Percentiles rank a stretch among this genome's conserved stretches.
Evolutionary conservation across 2,113 vertebrate species (phyloP).

Genomic region (Tenrec ecaudatus): DNA sequence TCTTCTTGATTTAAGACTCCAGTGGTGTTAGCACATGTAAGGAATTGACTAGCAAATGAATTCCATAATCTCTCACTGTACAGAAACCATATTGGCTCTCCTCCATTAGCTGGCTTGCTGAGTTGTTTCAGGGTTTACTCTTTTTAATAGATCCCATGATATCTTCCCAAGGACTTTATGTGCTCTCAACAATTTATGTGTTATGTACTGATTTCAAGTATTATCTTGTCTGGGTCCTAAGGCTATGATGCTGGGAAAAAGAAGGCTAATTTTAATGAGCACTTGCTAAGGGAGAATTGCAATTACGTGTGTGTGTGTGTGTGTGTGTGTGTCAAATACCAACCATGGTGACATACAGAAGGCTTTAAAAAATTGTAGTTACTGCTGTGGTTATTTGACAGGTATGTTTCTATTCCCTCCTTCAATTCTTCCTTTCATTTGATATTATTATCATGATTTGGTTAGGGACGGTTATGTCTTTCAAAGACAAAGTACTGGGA

Average conservation of each 20-base stretch:
- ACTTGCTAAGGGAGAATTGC: not conserved
- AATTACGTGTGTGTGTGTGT: too few species aligned
- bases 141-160: not conserved
- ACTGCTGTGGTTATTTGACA: not conserved
- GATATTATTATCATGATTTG: not conserved
- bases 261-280: not conserved
- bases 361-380: not conserved
- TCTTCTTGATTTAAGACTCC: slow-evolving; percentile 28
- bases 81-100: not conserved
- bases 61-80: not conserved
- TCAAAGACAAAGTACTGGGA: not conserved
- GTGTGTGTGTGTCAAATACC: not conserved
- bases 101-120: not conserved
- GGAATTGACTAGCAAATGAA: slow-evolving; percentile 15
- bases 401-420: not conserved
- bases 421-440: not conserved
- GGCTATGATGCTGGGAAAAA: not conserved
- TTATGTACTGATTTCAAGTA: not conserved
- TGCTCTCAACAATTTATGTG: not conserved
- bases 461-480: not conserved
- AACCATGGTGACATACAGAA: not conserved
- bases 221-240: too few species aligned
- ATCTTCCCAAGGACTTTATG: not conserved
- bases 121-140: not conserved
- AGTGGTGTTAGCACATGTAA: not conserved